Evolutionary conservation across 2,888 invertebrate species (phyloP), one percentile per base, ranked within the genome.

Genomic region (Ptychoptera contaminata): DNA sequence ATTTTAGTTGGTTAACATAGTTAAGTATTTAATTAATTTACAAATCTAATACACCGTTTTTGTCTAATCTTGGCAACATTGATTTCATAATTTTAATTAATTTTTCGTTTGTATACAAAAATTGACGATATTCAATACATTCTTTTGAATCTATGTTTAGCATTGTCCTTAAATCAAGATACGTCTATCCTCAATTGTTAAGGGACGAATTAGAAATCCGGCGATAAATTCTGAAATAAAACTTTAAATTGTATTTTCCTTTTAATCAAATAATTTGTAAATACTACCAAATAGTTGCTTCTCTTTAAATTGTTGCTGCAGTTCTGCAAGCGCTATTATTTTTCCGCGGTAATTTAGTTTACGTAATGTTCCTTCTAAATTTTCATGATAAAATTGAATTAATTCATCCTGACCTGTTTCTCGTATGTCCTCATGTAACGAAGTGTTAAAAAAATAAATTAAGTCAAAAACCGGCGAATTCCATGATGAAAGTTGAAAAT

Each of bases 291-390:
- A 50, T 30, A 52, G 50, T 40, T 43, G 44, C 16, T 48, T 65
- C 38, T 60, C 52, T 11, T 56, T 55, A 30, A 52, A 57, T 32
- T 63, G 57, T 12, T 57, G 16, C 40, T 54, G 55, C 31, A 65
- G 61, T 8, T 53, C 46, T 39, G 57, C 56, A 12, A 65, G 48
- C n/a, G 54, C 59, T 29, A 65, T 64, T 46, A 65, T 60, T 16
- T 46, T 45, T 1, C 47, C 52, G 10, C 53, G 52, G 39, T 55
- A 65, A 1, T 49, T 49, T 9, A 65, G 45, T 8, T 55, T 56
- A 9, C 42, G 49, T 1, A 65, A 52, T 1, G 58, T 59, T 1
- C 54, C 54, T 0, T 53, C 37, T 31, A 65, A 55, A 2, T 55
- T 48, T 1, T 47, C 37, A 43, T 59, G 57, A 16, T 64, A 65